Conservation (phyloP, 2,113 vertebrate genomes). For the Zeus faber region DNA sequence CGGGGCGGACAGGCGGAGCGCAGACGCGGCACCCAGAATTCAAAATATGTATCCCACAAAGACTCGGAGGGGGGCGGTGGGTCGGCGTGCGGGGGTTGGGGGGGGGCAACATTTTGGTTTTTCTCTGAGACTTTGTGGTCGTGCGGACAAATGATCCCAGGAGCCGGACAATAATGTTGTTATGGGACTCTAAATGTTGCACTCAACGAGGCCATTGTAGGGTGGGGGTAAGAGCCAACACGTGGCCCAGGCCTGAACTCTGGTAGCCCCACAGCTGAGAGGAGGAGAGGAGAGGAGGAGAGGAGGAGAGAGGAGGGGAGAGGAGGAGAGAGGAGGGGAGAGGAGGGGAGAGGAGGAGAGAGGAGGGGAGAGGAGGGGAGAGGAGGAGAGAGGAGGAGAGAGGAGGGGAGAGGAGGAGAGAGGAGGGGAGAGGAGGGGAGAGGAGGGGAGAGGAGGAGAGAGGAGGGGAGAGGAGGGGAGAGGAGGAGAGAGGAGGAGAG, state of each 20-base stretch:
- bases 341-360: conserved; percentile 63
- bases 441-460: too few relatives aligned
- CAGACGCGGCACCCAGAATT: conserved; percentile 72
- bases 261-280: conserved; percentile 65
- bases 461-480: too few relatives aligned
- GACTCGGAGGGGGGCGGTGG: too few relatives aligned
- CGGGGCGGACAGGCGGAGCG: conserved; percentile 36
- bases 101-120: conserved; percentile 82
- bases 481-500: too few relatives aligned
- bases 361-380: conserved; percentile 65
- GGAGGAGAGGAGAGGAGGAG: conserved; percentile 45
- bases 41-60: conserved; percentile 74
- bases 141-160: conserved; percentile 84
- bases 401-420: too few relatives aligned
- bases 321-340: conserved; percentile 39
- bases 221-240: conserved; percentile 81
- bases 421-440: too few relatives aligned
- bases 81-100: too few relatives aligned
- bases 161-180: conserved; percentile 91
- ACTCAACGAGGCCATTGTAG: conserved; percentile 86
- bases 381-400: too few relatives aligned
- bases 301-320: conserved; percentile 65
- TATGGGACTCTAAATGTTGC: conserved; percentile 87
- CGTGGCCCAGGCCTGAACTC: conserved; percentile 87
- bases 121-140: conserved; percentile 73